Evolutionary conservation across 1,140 invertebrate genomes (phyloP).

Genomic region (Gryon sp.): DNA sequence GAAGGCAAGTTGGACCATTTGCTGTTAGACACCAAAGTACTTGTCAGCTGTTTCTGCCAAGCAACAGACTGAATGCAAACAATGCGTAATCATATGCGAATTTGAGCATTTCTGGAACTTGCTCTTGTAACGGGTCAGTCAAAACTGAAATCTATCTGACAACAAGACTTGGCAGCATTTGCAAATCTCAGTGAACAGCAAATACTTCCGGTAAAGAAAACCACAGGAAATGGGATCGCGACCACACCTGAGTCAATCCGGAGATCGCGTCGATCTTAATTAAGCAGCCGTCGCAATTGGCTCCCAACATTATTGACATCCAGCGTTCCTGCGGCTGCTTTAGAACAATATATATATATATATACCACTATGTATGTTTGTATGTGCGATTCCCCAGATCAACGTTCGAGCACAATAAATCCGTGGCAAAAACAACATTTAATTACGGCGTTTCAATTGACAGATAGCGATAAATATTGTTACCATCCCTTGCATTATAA

Average conservation of each 20-base stretch:
- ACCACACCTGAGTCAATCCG: constrained; percentile 31
- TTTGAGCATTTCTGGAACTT: constrained; percentile 19
- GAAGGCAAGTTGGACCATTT: constrained; percentile 38
- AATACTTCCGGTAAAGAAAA: constrained; percentile 45
- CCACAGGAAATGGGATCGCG: constrained; percentile 57
- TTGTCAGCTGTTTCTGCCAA: constrained; percentile 20
- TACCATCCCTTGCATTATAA: constrained; percentile 50
- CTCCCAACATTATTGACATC: constrained; percentile 70
- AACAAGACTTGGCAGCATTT: too few relatives aligned
- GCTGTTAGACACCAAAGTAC: not conserved
- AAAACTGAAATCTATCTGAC: too few relatives aligned
- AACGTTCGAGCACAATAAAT: constrained; percentile 39
- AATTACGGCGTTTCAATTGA: constrained; percentile 57
- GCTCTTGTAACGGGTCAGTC: not conserved
- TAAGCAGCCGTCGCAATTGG: constrained; percentile 73
- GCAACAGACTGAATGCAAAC: constrained; percentile 42
- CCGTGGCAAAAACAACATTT: constrained; percentile 52
- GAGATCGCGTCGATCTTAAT: constrained; percentile 70
- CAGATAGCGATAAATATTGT: constrained; percentile 54
- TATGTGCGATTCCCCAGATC: constrained; percentile 35
- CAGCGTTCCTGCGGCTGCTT: constrained; percentile 72
- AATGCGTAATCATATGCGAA: constrained; percentile 59
- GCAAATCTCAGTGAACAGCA: too few relatives aligned
- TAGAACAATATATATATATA: constrained; percentile 71
- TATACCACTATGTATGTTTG: constrained; percentile 53